These are phyloP conservation scores for Drosophila navojoa DNA, from an alignment of 1,140 invertebrate genomes.

Conservation along the genomic window DNA sequence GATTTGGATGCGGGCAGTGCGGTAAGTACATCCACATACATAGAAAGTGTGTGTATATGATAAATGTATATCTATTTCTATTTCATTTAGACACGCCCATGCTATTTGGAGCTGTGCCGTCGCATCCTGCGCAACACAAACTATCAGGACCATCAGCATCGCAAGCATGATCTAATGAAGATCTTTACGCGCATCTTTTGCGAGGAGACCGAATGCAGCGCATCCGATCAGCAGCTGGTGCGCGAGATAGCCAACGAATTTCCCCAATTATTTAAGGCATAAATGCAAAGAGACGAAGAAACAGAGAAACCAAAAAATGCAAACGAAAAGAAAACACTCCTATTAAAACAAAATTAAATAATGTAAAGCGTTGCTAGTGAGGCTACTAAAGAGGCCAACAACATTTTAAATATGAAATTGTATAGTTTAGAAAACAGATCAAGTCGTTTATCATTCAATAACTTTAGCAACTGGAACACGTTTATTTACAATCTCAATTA, in stretches of 20 bases:
- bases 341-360: slow-evolving; percentile 42
- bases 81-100: slow-evolving; percentile 87
- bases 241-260: slow-evolving; percentile 92
- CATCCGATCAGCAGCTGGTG: slow-evolving; percentile 90
- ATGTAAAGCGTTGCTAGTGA: slow-evolving; percentile 77
- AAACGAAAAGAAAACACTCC: not conserved
- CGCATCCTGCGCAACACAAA: slow-evolving; percentile 91
- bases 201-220: slow-evolving; percentile 90
- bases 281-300: slow-evolving; percentile 35
- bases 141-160: slow-evolving; percentile 90
- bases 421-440: slow-evolving; percentile 21
- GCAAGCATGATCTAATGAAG: slow-evolving; percentile 90
- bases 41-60: not conserved
- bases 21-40: slow-evolving; percentile 85
- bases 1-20: slow-evolving; percentile 94
- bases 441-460: slow-evolving; percentile 20
- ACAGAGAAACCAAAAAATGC: not conserved
- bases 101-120: slow-evolving; percentile 90
- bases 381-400: slow-evolving; percentile 56
- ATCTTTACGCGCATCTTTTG: slow-evolving; percentile 93
- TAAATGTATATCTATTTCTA: not conserved
- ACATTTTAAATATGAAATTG: slow-evolving; percentile 45
- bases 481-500: slow-evolving; percentile 13
- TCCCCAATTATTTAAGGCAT: slow-evolving; percentile 91
- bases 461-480: slow-evolving; percentile 14